Percentiles rank a stretch among this genome's conserved stretches.
These are phyloP conservation scores for Mya arenaria DNA, from an alignment of 1,140 invertebrate species.

Conservation along the genomic window DNA sequence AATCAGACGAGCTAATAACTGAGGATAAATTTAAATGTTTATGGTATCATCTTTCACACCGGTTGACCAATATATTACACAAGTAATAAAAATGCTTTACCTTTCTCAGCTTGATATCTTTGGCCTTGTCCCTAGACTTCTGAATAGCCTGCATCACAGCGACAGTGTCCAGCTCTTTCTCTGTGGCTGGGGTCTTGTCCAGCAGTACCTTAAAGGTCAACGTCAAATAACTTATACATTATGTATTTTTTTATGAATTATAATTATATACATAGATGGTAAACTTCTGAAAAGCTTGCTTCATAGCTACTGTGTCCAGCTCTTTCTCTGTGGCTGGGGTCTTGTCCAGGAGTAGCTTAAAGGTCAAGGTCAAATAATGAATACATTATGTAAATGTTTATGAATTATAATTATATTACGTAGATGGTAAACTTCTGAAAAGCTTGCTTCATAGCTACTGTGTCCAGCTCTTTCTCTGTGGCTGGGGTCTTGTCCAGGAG, in stretches of 20 bases:
- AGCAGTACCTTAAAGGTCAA: constrained; percentile 83
- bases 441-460: constrained; percentile 93
- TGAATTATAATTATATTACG: too few species aligned
- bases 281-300: constrained; percentile 91
- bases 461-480: constrained; percentile 94
- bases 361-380: too few species aligned
- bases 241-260: too few species aligned
- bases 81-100: too few species aligned
- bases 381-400: too few species aligned
- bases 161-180: constrained; percentile 95
- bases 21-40: too few species aligned
- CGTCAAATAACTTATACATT: too few species aligned
- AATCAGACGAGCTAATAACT: too few species aligned
- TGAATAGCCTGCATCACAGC: constrained; percentile 93
- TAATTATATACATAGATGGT: too few species aligned
- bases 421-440: constrained; percentile 89
- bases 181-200: constrained; percentile 92
- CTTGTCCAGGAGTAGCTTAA: constrained; percentile 88
- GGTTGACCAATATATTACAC: too few species aligned
- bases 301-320: constrained; percentile 93
- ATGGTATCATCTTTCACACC: too few species aligned
- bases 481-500: constrained; percentile 93
- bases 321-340: constrained; percentile 93
- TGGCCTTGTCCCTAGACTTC: constrained; percentile 84
- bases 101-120: constrained; percentile 49